Evolutionary conservation across 2,888 invertebrate genomes (phyloP).

Genomic region (Cantharis nigra): DNA sequence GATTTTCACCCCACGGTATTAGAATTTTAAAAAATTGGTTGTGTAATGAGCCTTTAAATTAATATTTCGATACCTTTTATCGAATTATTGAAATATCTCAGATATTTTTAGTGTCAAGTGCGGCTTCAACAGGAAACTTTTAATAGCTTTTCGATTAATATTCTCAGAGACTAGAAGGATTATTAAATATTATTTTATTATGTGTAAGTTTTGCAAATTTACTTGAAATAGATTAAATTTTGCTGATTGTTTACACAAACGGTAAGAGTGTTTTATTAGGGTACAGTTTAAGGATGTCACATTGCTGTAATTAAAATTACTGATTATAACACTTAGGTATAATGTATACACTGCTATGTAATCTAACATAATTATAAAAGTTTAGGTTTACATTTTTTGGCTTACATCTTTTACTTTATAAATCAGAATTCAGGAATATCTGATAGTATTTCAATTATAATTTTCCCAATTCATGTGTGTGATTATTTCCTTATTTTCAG

Average conservation of each 20-base stretch:
- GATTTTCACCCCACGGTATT: background rate
- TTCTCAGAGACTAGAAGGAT: background rate
- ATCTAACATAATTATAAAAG: background rate
- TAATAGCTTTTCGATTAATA: background rate
- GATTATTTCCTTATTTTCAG: too few relatives aligned
- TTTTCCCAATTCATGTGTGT: background rate
- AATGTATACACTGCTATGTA: background rate
- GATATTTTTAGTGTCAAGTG: background rate
- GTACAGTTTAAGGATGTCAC: background rate
- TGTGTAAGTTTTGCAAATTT: background rate
- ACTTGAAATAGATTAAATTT: background rate
- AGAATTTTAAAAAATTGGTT: background rate
- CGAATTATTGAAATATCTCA: background rate
- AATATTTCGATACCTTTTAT: background rate
- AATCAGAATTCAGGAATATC: background rate
- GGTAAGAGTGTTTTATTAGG: slow-evolving; percentile 1
- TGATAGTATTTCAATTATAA: background rate
- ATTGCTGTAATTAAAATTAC: slow-evolving; percentile 10
- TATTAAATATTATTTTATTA: background rate
- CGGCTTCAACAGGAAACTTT: background rate
- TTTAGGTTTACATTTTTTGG: background rate
- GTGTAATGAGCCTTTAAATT: background rate
- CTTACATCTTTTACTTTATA: background rate
- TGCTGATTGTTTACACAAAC: background rate
- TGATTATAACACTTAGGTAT: background rate